These are phyloP conservation scores for Stratiomys singularior DNA, from an alignment of 2,888 invertebrate genomes.

Conservation along the genomic window DNA sequence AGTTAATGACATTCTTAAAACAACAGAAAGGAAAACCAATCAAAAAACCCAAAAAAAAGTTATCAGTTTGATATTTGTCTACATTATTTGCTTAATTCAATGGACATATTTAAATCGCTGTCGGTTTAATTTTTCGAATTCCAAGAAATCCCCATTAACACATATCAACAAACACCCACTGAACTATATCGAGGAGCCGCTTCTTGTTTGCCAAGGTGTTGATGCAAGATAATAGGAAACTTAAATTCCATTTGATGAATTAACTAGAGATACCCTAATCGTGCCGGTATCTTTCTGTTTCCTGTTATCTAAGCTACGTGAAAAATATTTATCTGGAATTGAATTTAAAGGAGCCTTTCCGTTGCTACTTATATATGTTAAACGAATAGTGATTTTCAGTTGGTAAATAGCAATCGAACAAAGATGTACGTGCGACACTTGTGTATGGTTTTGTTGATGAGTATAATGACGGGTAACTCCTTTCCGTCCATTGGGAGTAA, in stretches of 20 bases:
- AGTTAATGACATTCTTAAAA: neutral
- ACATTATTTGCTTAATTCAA: neutral
- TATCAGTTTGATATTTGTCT: neutral
- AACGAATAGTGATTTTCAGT: neutral
- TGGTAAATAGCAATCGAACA: neutral
- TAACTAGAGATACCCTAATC: neutral
- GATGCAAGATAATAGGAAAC: neutral
- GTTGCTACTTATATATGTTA: neutral
- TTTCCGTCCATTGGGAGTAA: neutral
- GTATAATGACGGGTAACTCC: neutral
- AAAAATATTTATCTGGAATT: neutral
- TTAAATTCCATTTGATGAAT: neutral
- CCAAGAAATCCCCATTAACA: neutral
- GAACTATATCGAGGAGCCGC: neutral
- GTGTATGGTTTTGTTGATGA: neutral
- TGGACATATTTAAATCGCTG: neutral
- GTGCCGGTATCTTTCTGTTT: too few relatives aligned
- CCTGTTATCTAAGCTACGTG: neutral
- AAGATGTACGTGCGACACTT: neutral
- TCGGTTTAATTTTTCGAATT: neutral
- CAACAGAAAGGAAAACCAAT: neutral
- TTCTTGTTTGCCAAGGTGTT: neutral
- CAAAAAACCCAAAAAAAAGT: neutral
- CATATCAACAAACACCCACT: neutral
- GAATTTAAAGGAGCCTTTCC: neutral